These are phyloP conservation scores for Todiramphus chloris DNA, from an alignment of 2,113 vertebrate genomes.

Conservation along the genomic window DNA sequence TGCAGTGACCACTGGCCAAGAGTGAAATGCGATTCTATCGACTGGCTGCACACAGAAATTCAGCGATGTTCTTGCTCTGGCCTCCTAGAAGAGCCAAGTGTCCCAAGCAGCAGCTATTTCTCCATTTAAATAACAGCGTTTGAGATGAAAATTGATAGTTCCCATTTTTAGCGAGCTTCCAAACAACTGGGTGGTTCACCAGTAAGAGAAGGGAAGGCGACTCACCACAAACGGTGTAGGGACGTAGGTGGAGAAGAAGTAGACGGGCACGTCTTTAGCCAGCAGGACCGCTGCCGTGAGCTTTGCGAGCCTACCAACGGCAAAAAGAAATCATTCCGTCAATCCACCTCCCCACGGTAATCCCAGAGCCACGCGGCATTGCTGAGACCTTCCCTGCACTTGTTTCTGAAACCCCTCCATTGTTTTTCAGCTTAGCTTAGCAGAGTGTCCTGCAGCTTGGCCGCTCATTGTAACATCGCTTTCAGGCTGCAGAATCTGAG, in stretches of 20 bases:
- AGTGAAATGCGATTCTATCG: not conserved
- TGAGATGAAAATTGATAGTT: not conserved
- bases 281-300: slow-evolving; percentile 90
- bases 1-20: no score
- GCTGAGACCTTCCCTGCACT: not conserved
- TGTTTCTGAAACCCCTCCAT: rapidly evolving
- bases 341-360: not conserved
- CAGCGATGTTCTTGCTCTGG: not conserved
- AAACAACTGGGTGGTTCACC: not conserved
- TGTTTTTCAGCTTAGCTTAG: not conserved
- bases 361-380: not conserved
- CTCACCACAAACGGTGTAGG: slow-evolving; percentile 97
- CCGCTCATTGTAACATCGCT: no score
- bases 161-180: not conserved
- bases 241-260: slow-evolving; percentile 90
- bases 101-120: not conserved
- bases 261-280: slow-evolving; percentile 84
- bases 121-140: not conserved
- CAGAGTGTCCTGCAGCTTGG: rapidly evolving
- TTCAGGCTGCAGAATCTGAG: rapidly evolving
- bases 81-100: not conserved
- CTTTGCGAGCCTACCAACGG: slow-evolving; percentile 81
- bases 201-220: not conserved
- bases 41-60: no score
- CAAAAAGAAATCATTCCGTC: not conserved